These are phyloP conservation scores for Lycophotia porphyrea DNA, from an alignment of 2,888 invertebrate species.

Conservation along the genomic window DNA sequence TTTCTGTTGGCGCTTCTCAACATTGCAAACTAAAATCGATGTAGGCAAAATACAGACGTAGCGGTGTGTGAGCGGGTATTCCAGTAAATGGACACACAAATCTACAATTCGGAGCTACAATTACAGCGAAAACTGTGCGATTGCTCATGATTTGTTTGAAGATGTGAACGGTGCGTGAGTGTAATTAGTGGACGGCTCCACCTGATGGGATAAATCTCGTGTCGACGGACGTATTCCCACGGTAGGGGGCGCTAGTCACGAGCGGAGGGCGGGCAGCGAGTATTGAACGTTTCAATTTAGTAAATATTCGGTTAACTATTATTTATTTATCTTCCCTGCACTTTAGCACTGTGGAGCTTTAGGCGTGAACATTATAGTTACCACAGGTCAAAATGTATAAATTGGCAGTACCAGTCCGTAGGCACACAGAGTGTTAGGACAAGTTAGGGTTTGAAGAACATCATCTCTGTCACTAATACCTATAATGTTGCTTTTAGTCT, in stretches of 20 bases:
- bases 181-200: conserved; percentile 61
- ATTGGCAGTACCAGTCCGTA: background rate
- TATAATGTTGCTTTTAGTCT: background rate
- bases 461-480: background rate
- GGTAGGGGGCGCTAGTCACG: conserved; percentile 26
- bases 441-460: background rate
- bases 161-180: conserved; percentile 62
- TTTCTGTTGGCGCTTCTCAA: background rate
- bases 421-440: background rate
- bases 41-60: background rate
- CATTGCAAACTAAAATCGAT: background rate
- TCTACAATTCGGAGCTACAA: conserved; percentile 19
- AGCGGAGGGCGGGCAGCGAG: conserved; percentile 8
- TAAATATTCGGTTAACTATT: background rate
- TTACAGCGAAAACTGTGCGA: conserved; percentile 37
- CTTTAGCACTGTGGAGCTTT: background rate
- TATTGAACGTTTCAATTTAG: background rate
- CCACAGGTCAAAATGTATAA: background rate
- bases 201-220: conserved; percentile 66
- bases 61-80: conserved; percentile 1
- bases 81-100: background rate
- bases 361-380: background rate
- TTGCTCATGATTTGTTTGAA: conserved; percentile 59
- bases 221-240: conserved; percentile 61
- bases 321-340: background rate